Evolutionary conservation across 2,797 vertebrate species (phyloP).

Genomic region (Cercopithecus hamlyni): DNA sequence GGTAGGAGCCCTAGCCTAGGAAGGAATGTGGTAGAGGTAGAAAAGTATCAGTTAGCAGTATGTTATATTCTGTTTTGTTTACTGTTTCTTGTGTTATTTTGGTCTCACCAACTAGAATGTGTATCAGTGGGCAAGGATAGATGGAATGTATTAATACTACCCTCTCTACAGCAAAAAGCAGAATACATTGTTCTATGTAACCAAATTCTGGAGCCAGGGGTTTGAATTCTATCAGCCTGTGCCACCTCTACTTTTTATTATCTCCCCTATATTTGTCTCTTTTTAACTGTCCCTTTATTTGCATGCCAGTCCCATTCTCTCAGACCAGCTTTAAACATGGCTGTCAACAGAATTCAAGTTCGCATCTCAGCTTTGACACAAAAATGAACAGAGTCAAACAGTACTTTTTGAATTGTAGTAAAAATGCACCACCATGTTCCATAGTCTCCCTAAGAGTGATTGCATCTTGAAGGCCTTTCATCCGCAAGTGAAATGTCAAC

Average conservation of each 20-base stretch:
- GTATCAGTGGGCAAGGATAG: not conserved
- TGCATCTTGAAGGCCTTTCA: not conserved
- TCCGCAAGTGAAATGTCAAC: not conserved
- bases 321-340: not conserved
- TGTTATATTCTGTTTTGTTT: not conserved
- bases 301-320: not conserved
- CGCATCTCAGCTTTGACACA: not conserved
- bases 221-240: not conserved
- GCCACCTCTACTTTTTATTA: not conserved
- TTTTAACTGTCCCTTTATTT: not conserved
- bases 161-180: not conserved
- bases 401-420: not conserved
- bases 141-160: not conserved
- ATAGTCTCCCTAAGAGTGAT: not conserved
- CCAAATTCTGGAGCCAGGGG: not conserved
- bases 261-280: not conserved
- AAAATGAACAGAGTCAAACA: not conserved
- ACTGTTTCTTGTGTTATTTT: not conserved
- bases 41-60: not conserved
- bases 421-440: not conserved
- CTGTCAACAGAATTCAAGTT: not conserved
- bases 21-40: not conserved
- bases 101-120: not conserved
- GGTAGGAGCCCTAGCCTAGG: not conserved
- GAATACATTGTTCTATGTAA: not conserved